A percentile compares a stretch with the other conserved stretches of the same genome.
These are phyloP conservation scores for Clepsis dumicolana DNA, from an alignment of 2,888 invertebrate species.

Conservation along the genomic window DNA sequence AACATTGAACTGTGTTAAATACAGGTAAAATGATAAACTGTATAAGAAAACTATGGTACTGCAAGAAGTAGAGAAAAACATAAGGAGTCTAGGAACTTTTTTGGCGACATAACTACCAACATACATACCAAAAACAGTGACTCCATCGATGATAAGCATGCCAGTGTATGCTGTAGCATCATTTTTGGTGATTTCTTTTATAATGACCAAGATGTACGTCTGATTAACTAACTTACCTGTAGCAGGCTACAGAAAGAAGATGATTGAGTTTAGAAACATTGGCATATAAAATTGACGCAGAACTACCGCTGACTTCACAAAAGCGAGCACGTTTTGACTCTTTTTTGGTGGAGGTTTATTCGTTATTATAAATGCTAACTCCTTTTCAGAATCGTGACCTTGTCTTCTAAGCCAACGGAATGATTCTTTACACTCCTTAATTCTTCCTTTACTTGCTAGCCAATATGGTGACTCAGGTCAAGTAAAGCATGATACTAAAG, in stretches of 20 bases:
- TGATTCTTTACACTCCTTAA: constrained; percentile 8
- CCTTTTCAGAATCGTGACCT: neutral
- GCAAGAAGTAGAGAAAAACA: neutral
- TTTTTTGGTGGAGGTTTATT: neutral
- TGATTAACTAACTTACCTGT: constrained; percentile 1
- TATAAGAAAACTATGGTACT: neutral
- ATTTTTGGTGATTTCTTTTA: constrained; percentile 1
- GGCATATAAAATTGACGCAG: constrained; percentile 13
- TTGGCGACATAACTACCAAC: neutral
- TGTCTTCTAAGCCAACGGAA: constrained; percentile 13
- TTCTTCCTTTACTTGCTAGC: constrained; percentile 11
- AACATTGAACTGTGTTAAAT: neutral
- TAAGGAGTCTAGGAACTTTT: neutral
- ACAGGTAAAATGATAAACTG: neutral
- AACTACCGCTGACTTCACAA: neutral
- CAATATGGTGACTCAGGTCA: constrained; percentile 26
- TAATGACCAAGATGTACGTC: neutral
- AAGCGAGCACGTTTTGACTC: neutral
- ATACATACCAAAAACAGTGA: constrained; percentile 9
- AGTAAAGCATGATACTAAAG: neutral
- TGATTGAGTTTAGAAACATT: neutral
- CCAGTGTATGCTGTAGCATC: constrained; percentile 4
- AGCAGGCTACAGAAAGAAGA: neutral
- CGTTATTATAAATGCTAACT: neutral
- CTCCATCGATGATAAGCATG: constrained; percentile 4